Percentiles rank a stretch among this genome's conserved stretches.
Conservation (phyloP, 53 echinoderm and acorn worm species). For the Holothuria leucospilota region DNA sequence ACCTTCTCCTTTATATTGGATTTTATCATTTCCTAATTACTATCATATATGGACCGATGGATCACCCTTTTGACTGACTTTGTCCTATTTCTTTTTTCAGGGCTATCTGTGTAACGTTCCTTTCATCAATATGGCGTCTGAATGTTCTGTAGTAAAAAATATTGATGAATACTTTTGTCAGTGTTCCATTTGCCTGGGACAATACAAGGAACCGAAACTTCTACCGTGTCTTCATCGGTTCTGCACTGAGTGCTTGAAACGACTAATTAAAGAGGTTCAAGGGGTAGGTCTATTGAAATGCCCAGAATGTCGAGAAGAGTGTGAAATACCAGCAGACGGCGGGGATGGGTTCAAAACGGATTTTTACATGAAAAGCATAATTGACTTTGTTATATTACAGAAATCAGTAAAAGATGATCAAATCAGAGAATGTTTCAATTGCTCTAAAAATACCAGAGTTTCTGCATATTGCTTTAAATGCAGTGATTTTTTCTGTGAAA, state of each 20-base stretch:
- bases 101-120: too few relatives aligned
- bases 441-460: neutral
- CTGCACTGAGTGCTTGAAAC: neutral
- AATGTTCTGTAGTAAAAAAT: too few relatives aligned
- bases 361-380: too few relatives aligned
- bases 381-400: neutral
- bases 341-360: neutral
- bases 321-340: neutral
- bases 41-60: too few relatives aligned
- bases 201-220: neutral
- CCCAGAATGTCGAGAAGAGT: conserved; percentile 17
- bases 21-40: too few relatives aligned
- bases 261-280: neutral
- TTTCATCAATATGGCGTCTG: too few relatives aligned
- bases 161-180: neutral
- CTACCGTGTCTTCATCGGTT: too few relatives aligned
- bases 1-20: too few relatives aligned
- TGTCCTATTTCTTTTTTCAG: too few relatives aligned
- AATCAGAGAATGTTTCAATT: neutral
- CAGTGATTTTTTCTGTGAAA: neutral
- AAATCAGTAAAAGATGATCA: conserved; percentile 12
- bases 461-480: conserved; percentile 18
- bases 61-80: too few relatives aligned
- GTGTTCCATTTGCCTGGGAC: conserved; percentile 6
- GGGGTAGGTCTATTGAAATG: neutral